Percentiles rank a stretch among this genome's conserved stretches.
Conservation (phyloP, 1,140 invertebrate species). For the Pollicipes pollicipes region DNA sequence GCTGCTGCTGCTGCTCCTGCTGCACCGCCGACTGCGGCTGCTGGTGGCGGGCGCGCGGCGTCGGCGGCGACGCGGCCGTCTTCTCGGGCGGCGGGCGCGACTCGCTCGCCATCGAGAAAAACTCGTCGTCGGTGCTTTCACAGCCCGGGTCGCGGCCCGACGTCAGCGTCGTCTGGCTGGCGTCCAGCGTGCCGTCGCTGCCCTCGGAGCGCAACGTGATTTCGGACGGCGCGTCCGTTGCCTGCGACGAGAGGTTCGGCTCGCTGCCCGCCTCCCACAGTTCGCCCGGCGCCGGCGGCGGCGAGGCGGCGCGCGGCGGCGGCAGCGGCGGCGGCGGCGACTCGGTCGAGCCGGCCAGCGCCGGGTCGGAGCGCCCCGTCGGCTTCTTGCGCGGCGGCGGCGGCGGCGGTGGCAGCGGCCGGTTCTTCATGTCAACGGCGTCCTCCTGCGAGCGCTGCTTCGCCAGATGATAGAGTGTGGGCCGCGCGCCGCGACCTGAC, state of each 20-base stretch:
- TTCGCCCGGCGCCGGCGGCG: no score
- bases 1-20: background rate
- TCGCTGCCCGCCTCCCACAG: background rate
- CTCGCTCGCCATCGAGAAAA: slow-evolving; percentile 4
- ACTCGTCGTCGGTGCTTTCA: slow-evolving; percentile 3
- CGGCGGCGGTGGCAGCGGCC: background rate
- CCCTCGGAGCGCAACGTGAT: background rate
- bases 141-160: background rate
- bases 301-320: no score
- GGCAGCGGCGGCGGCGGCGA: no score
- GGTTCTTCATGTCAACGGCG: background rate
- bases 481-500: no score
- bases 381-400: background rate
- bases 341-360: background rate
- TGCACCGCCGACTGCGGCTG: background rate
- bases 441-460: background rate
- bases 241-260: background rate
- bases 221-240: background rate
- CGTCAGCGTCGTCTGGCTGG: background rate
- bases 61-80: background rate
- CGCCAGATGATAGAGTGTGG: background rate
- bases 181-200: no score
- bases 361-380: background rate
- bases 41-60: background rate
- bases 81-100: background rate